A percentile compares a stretch with the other conserved stretches of the same genome.
phyloP scores from a whole-genome alignment of 2,888 invertebrate species.

The Empis livida region DNA sequence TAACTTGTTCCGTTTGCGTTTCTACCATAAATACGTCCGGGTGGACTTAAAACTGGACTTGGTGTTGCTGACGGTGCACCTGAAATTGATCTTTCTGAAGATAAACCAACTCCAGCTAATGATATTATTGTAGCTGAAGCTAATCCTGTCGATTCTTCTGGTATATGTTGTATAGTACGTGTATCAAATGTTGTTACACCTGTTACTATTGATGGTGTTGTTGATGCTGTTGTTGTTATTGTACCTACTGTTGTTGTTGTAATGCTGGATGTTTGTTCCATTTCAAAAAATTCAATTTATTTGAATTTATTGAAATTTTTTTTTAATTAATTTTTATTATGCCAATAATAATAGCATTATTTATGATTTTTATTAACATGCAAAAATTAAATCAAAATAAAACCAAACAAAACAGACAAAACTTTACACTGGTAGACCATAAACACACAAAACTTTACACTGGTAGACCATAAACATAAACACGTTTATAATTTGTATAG shows the following conservation, averaged over 20 bases:
- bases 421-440: too few relatives aligned
- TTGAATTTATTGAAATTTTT: too few relatives aligned
- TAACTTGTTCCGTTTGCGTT: slow-evolving; percentile 37
- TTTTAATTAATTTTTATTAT: too few relatives aligned
- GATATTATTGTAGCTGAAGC: slow-evolving; percentile 12
- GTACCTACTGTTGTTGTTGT: slow-evolving; percentile 16
- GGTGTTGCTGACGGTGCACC: slow-evolving; percentile 34
- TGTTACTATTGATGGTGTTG: slow-evolving; percentile 6
- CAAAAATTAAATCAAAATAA: too few relatives aligned
- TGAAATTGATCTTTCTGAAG: slow-evolving; percentile 27
- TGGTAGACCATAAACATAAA: too few relatives aligned
- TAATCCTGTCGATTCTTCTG: slow-evolving; percentile 5
- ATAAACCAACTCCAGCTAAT: slow-evolving; percentile 9
- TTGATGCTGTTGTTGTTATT: slow-evolving; percentile 12
- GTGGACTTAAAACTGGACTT: slow-evolving; percentile 35
- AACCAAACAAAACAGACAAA: too few relatives aligned
- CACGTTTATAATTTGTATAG: too few relatives aligned
- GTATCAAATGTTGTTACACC: not conserved
- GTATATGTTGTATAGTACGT: not conserved
- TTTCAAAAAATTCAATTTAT: slow-evolving; percentile 4
- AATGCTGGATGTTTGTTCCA: slow-evolving; percentile 16
- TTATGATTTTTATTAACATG: too few relatives aligned
- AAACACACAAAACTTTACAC: too few relatives aligned
- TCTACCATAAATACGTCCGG: slow-evolving; percentile 33
- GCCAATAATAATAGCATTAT: too few relatives aligned